Base-by-base conservation (phyloP, 92 coral and sea anemone species). In the Montipora capitata region DNA sequence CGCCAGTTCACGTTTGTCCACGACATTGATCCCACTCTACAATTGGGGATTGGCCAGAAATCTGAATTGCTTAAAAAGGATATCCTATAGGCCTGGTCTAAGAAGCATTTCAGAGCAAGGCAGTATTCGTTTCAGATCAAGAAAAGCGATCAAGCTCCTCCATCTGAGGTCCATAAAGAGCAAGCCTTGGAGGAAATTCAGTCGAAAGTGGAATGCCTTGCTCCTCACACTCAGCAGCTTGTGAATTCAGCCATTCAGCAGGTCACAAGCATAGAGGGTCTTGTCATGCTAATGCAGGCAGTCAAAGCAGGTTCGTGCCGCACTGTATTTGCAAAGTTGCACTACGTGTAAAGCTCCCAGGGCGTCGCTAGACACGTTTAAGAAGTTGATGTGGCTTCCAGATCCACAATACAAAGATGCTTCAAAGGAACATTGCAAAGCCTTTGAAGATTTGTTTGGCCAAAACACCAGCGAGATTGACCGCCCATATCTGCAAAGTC, bases 21-120 rank as follows among this genome's bases (percentile, higher is more conserved):
- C 76, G 39, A 43, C 65, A 49, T 76, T 85, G 17, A 72, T 76
- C 44, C 65, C 68, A 62, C 89, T 65, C 62, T 85, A 66, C 58
- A 85, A 76, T 17, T 85, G 83, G 89, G 89, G 7, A 54, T 76
- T 76, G 83, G 89, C 83, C 77, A 76, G 78, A 82, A 82, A 27
- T 27, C 35, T 27, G 35, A 27, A 27, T 27, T 27, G 35, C 35
- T 27, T 27, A 27, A 27, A 27, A 27, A 27, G 35, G 35, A 27
- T 27, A 2, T 1, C 35, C 35, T 27, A 27, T 27, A 27, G 35
- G 35, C 35, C 35, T 27, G 35, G 35, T 27, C 35, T 27, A 27
- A 27, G 35, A 27, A 27, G 35, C 35, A 27, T 27, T 27, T 27
- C 35, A 27, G 35, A 27, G 35, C 35, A 27, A 27, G 35, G 35